phyloP scores from a whole-genome alignment of 2,797 vertebrate species.

The Phataginus tricuspis region DNA sequence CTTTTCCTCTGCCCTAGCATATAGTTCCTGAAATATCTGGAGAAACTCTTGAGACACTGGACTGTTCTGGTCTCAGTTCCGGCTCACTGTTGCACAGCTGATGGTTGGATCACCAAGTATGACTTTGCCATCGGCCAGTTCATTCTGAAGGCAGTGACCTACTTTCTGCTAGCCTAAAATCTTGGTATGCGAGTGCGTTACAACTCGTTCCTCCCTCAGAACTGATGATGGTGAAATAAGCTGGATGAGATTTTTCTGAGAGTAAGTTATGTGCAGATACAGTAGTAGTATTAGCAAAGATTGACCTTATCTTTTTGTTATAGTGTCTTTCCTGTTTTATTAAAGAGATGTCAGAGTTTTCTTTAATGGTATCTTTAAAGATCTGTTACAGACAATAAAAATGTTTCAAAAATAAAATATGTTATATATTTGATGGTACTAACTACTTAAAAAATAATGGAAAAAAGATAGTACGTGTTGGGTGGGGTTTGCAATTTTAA shows the following conservation, averaged over 20 bases:
- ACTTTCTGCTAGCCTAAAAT: neutral
- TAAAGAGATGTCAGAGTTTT: neutral
- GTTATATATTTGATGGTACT: slow-evolving; percentile 5
- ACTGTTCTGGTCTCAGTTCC: neutral
- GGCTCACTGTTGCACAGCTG: neutral
- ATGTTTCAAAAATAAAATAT: slow-evolving; percentile 31
- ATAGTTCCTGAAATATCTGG: neutral
- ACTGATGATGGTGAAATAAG: neutral
- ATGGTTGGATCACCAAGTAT: neutral
- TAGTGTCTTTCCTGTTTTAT: slow-evolving; percentile 34
- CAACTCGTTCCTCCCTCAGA: neutral
- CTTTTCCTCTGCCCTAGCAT: neutral
- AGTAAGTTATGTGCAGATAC: neutral
- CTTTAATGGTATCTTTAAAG: neutral
- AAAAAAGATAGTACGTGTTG: neutral
- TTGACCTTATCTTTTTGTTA: neutral
- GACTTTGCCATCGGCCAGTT: neutral
- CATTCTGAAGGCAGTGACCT: neutral
- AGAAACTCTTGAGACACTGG: neutral
- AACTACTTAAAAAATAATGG: neutral
- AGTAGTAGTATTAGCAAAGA: neutral
- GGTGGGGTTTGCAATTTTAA: neutral
- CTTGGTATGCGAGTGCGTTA: neutral
- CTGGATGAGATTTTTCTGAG: neutral
- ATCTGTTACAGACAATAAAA: neutral